Evolutionary conservation across 64 coral and sea anemone genomes (phyloP).

Genomic region (Montipora capricornis): DNA sequence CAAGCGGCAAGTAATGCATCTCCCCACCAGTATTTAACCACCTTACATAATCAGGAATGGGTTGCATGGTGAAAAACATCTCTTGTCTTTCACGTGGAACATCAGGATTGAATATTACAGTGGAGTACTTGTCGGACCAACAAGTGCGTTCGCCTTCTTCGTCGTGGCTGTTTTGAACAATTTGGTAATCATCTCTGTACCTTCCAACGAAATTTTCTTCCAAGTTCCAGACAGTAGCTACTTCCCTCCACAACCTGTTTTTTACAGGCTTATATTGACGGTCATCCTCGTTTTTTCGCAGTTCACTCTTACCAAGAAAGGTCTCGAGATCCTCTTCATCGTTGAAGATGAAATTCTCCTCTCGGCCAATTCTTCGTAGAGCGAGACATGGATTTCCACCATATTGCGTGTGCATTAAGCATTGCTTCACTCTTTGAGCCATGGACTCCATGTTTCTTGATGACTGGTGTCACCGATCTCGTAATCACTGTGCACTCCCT

Average conservation of each 20-base stretch:
- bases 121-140: constrained; percentile 29
- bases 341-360: constrained; percentile 23
- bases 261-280: constrained; percentile 2
- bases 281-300: constrained; percentile 45
- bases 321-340: constrained; percentile 41
- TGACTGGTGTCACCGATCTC: constrained; percentile 34
- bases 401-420: constrained; percentile 28
- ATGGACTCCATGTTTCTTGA: constrained; percentile 76
- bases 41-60: background rate
- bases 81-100: background rate
- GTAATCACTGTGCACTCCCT: background rate
- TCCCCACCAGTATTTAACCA: background rate
- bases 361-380: constrained; percentile 20
- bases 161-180: constrained; percentile 40
- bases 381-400: constrained; percentile 30
- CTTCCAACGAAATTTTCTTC: constrained; percentile 13
- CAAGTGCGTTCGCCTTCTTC: constrained; percentile 4
- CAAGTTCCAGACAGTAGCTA: constrained; percentile 53
- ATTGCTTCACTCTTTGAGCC: constrained; percentile 17
- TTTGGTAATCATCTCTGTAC: constrained; percentile 66
- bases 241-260: constrained; percentile 25
- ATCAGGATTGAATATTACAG: background rate
- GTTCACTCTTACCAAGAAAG: constrained; percentile 51
- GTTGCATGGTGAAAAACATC: background rate
- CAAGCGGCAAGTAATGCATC: constrained; percentile 15